phyloP scores from a whole-genome alignment of 2,797 vertebrate genomes.

The Melanotaenia pygmaea region DNA sequence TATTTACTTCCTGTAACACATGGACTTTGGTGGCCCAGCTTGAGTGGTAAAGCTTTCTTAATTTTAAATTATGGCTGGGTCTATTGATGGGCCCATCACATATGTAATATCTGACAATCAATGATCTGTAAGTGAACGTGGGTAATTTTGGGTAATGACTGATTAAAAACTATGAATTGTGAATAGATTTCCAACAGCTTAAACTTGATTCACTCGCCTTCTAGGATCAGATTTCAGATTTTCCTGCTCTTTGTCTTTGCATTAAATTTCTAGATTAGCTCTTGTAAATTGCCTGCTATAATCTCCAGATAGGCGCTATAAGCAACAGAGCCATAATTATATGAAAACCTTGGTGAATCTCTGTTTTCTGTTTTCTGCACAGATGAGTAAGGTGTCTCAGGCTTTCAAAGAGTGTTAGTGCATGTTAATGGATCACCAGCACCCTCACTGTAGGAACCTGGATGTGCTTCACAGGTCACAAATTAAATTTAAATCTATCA shows the following conservation, averaged over 20 bases:
- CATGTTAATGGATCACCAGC: slow-evolving; percentile 28
- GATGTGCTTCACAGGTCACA: slow-evolving; percentile 18
- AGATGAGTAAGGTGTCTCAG: slow-evolving; percentile 11
- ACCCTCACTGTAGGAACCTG: slow-evolving; percentile 12
- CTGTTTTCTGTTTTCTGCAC: slow-evolving; percentile 25
- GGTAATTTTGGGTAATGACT: too few relatives aligned
- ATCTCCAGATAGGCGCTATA: slow-evolving; percentile 1
- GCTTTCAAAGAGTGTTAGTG: slow-evolving; percentile 11
- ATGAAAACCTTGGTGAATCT: slow-evolving; percentile 15
- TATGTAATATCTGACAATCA: too few relatives aligned
- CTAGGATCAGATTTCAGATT: too few relatives aligned
- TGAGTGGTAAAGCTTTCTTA: too few relatives aligned
- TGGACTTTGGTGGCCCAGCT: too few relatives aligned
- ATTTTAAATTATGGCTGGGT: too few relatives aligned
- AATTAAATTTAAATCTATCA: slow-evolving; percentile 26
- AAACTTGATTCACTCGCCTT: too few relatives aligned
- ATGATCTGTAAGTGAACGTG: too few relatives aligned
- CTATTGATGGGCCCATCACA: too few relatives aligned
- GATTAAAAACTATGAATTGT: too few relatives aligned
- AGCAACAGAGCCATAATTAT: slow-evolving; percentile 25
- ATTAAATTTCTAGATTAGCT: slow-evolving; percentile 11
- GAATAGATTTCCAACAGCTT: too few relatives aligned
- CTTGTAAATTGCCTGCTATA: slow-evolving; percentile 8
- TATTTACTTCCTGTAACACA: too few relatives aligned
- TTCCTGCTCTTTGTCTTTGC: slow-evolving; percentile 12